phyloP scores from a whole-genome alignment of 1,140 invertebrate species.

The Lucilia cuprina region DNA sequence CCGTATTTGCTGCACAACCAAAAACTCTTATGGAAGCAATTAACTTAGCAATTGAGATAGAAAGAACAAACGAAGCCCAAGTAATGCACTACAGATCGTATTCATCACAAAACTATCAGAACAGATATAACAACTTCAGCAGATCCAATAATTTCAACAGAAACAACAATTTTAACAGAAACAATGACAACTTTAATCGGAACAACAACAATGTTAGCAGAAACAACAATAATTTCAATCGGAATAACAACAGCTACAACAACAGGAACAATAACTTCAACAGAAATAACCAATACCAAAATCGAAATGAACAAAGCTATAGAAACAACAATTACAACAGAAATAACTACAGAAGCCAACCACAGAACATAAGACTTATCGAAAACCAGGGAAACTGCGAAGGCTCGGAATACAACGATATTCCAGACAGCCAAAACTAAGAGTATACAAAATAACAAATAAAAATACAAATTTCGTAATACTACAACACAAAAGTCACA shows the following conservation, averaged over 20 bases:
- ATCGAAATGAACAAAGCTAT: background rate
- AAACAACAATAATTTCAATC: background rate
- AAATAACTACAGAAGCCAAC: background rate
- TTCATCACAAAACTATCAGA: background rate
- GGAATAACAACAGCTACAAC: background rate
- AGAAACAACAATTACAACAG: background rate
- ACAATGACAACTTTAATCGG: background rate
- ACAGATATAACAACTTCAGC: background rate
- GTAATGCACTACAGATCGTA: background rate
- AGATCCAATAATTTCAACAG: background rate
- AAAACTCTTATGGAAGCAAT: background rate
- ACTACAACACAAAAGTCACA: background rate
- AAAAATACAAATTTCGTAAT: background rate
- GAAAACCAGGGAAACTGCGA: background rate
- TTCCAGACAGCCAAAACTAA: background rate
- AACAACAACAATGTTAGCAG: background rate
- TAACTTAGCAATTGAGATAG: background rate
- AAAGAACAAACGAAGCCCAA: background rate
- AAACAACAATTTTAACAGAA: constrained; percentile 14
- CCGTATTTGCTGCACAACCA: background rate
- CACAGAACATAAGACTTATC: background rate
- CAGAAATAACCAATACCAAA: background rate
- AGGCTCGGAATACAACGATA: background rate
- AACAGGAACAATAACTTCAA: background rate
- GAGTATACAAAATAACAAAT: background rate